phyloP scores from a whole-genome alignment of 2,888 invertebrate species.

The Lysandra coridon region DNA sequence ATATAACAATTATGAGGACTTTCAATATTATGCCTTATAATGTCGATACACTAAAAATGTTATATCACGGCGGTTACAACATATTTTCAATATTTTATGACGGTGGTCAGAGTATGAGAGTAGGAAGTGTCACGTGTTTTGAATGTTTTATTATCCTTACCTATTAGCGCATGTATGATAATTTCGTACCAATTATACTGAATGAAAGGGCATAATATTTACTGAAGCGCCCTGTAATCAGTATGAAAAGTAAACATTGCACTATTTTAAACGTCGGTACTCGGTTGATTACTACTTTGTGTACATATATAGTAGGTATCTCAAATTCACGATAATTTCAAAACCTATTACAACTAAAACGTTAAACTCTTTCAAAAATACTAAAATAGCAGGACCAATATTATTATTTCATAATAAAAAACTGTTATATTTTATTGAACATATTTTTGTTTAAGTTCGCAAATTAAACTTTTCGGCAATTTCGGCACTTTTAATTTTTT shows the following conservation, averaged over 20 bases:
- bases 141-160: background rate
- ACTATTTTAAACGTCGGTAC: background rate
- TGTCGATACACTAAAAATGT: no score
- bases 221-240: background rate
- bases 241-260: background rate
- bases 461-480: background rate
- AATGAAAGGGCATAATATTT: slow-evolving; percentile 4
- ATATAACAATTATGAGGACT: background rate
- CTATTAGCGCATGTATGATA: background rate
- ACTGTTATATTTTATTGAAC: background rate
- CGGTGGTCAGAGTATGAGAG: no score
- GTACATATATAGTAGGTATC: background rate
- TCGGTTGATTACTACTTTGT: background rate
- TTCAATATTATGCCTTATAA: no score
- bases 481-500: background rate
- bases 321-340: background rate
- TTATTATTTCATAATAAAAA: background rate
- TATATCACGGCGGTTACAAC: no score
- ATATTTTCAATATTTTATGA: no score
- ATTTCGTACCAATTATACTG: slow-evolving; percentile 11
- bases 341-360: background rate
- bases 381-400: background rate
- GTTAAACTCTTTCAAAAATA: background rate
- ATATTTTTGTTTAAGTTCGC: background rate
- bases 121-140: background rate